A percentile compares a stretch with the other conserved stretches of the same genome.
Conservation (phyloP, 2,113 vertebrate species). For the Vulpes vulpes region DNA sequence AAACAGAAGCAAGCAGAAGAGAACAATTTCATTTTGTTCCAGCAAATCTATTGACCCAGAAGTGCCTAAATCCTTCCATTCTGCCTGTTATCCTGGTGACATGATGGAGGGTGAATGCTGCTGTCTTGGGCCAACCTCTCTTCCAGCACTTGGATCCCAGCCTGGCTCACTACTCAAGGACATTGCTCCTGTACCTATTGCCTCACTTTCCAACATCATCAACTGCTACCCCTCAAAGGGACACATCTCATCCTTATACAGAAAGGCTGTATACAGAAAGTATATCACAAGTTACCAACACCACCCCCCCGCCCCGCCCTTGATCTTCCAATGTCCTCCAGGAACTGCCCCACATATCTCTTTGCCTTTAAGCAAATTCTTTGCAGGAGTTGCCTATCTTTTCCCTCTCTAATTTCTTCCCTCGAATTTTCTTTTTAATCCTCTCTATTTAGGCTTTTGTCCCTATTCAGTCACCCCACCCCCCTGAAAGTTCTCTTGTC, state of each 20-base stretch:
- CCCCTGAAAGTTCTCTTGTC: not conserved
- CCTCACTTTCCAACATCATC: not conserved
- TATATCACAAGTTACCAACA: not conserved
- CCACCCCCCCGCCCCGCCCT: not conserved
- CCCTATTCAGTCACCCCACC: not conserved
- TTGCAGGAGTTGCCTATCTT: not conserved
- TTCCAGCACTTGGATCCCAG: not conserved
- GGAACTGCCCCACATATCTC: not conserved
- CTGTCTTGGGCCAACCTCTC: not conserved
- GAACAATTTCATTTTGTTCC: not conserved
- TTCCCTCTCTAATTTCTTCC: not conserved
- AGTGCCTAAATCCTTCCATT: not conserved
- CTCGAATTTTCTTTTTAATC: not conserved
- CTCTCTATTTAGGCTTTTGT: not conserved
- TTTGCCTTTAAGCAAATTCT: not conserved
- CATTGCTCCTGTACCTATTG: not conserved
- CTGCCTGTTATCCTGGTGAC: not conserved
- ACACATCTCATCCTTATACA: not conserved
- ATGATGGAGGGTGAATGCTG: not conserved
- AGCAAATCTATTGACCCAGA: not conserved
- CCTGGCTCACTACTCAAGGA: not conserved
- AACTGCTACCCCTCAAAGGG: not conserved
- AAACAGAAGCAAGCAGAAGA: not conserved
- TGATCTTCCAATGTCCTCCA: slow-evolving; percentile 6
- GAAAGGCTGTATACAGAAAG: not conserved